These are phyloP conservation scores for Hemiscyllium ocellatum DNA, from an alignment of 2,113 vertebrate species.

Conservation along the genomic window DNA sequence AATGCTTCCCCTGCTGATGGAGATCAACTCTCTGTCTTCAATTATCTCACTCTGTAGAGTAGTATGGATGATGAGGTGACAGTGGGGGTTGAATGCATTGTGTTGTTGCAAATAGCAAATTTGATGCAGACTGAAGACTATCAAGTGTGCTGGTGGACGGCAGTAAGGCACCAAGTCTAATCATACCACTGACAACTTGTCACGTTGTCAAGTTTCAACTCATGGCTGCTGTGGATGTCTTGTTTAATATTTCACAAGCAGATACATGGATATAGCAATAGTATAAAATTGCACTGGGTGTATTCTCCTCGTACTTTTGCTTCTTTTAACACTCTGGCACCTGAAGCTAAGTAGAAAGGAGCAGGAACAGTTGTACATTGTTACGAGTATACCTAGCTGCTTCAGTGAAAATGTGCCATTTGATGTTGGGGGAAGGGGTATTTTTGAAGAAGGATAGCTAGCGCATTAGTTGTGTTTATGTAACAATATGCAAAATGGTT, in stretches of 20 bases:
- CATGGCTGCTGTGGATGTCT: not conserved
- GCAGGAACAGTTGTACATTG: not conserved
- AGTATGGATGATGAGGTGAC: too few relatives aligned
- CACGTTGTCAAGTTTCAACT: not conserved
- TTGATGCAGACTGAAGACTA: not conserved
- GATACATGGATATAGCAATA: not conserved
- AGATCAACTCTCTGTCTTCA: not conserved
- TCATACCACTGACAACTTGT: not conserved
- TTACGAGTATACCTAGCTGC: too few relatives aligned
- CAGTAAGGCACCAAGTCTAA: not conserved
- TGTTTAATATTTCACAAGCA: not conserved
- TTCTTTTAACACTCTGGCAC: not conserved
- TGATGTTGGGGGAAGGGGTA: not conserved
- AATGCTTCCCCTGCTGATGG: not conserved
- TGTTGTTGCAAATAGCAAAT: not conserved
- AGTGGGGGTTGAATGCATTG: not conserved
- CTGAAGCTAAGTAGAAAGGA: not conserved
- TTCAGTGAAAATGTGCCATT: not conserved
- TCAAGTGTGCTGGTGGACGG: not conserved
- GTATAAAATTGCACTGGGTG: not conserved
- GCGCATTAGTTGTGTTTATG: not conserved
- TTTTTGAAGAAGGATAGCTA: not conserved
- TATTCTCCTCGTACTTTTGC: not conserved
- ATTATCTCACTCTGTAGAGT: not conserved
- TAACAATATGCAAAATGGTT: not conserved